Percentiles rank a stretch among this genome's conserved stretches.
Conservation (phyloP, 1,140 invertebrate genomes). For the Drosophila azteca region DNA sequence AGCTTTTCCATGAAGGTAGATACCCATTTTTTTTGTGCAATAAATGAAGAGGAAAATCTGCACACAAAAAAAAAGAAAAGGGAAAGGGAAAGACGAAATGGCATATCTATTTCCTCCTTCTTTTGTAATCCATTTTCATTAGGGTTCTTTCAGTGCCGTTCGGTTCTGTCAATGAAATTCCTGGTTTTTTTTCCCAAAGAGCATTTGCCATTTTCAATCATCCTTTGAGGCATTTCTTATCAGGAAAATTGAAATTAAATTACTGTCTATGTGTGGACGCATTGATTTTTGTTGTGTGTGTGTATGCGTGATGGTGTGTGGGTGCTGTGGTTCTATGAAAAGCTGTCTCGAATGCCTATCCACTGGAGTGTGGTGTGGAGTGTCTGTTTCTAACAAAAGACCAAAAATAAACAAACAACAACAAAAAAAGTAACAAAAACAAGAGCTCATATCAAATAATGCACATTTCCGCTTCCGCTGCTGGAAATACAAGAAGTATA, state of each 20-base stretch:
- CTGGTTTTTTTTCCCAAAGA: background rate
- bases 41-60: constrained; percentile 17
- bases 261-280: constrained; percentile 6
- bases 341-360: constrained; percentile 5
- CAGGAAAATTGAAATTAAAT: constrained; percentile 44
- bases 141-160: constrained; percentile 2
- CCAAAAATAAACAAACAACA: constrained; percentile 18
- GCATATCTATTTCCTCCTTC: too few relatives aligned
- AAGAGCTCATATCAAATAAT: constrained; percentile 67
- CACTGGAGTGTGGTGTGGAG: constrained; percentile 23
- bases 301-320: too few relatives aligned
- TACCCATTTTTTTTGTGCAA: constrained; percentile 3
- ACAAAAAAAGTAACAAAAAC: constrained; percentile 20
- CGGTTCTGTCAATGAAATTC: background rate
- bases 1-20: constrained; percentile 22
- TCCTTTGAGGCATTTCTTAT: constrained; percentile 9
- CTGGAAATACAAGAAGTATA: constrained; percentile 47
- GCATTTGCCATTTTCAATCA: constrained; percentile 9
- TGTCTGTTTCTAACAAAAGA: constrained; percentile 5
- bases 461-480: constrained; percentile 73
- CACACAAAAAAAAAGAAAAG: too few relatives aligned
- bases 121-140: constrained; percentile 20
- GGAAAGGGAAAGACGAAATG: background rate
- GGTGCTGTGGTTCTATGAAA: too few relatives aligned
- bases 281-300: constrained; percentile 13